These are phyloP conservation scores for Channallabes apus DNA, from an alignment of 2,797 vertebrate genomes.

Conservation along the genomic window DNA sequence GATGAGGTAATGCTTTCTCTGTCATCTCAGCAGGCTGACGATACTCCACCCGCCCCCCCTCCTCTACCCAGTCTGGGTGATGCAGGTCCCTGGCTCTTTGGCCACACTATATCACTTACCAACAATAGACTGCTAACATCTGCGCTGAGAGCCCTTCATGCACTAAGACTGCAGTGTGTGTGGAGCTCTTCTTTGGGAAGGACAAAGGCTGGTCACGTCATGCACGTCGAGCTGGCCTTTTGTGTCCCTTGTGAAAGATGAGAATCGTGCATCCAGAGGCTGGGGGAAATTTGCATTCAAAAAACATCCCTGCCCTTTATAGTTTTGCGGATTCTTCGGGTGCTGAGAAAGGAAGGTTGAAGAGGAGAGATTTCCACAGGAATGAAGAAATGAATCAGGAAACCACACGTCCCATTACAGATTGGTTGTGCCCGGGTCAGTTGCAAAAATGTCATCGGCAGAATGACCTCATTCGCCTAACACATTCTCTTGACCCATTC, in stretches of 20 bases:
- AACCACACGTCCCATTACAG: not conserved
- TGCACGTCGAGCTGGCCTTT: slow-evolving; percentile 30
- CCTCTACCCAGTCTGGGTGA: slow-evolving; percentile 40
- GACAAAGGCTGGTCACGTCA: slow-evolving; percentile 50
- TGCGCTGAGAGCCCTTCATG: slow-evolving; percentile 58
- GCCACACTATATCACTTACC: slow-evolving; percentile 57
- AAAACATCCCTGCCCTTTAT: slow-evolving; percentile 55
- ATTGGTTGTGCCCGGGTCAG: not conserved
- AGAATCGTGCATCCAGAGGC: slow-evolving; percentile 4
- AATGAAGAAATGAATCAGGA: slow-evolving; percentile 10
- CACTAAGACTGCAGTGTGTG: slow-evolving; percentile 58
- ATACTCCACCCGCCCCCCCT: slow-evolving; percentile 23
- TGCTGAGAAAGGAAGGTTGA: slow-evolving; percentile 26
- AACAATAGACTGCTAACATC: slow-evolving; percentile 65
- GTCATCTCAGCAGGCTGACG: slow-evolving; percentile 34
- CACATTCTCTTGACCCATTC: not conserved
- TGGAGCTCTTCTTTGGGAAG: slow-evolving; percentile 39
- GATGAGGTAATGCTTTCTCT: slow-evolving; percentile 58
- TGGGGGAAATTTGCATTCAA: slow-evolving; percentile 62
- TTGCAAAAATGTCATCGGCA: not conserved
- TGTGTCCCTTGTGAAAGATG: slow-evolving; percentile 32
- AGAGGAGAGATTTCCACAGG: slow-evolving; percentile 12
- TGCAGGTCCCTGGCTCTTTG: slow-evolving; percentile 38
- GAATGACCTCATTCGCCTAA: slow-evolving; percentile 10
- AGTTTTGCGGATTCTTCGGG: slow-evolving; percentile 27